Conservation (phyloP, 1,140 invertebrate genomes). For the Babylonia areolata region DNA sequence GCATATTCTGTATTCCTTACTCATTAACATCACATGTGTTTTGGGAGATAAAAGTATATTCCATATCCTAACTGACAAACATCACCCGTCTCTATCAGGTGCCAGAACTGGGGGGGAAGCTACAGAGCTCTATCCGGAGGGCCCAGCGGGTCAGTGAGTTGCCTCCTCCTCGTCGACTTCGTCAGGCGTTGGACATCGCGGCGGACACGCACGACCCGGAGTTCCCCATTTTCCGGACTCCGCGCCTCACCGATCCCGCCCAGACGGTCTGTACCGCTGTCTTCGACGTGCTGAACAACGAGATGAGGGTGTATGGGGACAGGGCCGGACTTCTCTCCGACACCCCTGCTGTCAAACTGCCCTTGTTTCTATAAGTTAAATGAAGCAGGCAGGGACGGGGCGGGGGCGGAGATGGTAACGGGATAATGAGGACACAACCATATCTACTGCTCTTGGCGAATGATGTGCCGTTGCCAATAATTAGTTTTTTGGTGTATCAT, state of each 20-base stretch:
- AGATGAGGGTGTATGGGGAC: conserved; percentile 27
- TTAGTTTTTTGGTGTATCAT: too few species aligned
- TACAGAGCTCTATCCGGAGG: not conserved
- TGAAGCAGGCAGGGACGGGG: not conserved
- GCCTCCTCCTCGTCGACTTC: not conserved
- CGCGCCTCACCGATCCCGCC: conserved; percentile 22
- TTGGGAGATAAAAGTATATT: too few species aligned
- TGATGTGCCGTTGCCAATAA: too few species aligned
- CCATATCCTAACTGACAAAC: too few species aligned
- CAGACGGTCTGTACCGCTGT: conserved; percentile 36
- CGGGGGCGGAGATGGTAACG: not conserved
- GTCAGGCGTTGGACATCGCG: conserved; percentile 24
- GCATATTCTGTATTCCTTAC: too few species aligned
- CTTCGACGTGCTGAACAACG: conserved; percentile 31
- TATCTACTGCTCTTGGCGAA: too few species aligned
- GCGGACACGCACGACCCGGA: not conserved
- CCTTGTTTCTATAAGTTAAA: not conserved
- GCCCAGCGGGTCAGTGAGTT: not conserved
- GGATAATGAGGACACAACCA: too few species aligned
- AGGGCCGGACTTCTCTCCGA: not conserved
- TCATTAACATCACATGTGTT: too few species aligned
- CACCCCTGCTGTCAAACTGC: not conserved
- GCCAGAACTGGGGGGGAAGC: not conserved
- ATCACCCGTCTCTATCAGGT: not conserved
- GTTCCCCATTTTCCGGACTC: conserved; percentile 38